Conservation (phyloP, 2,797 vertebrate genomes). For the Sebastes trivittatus region DNA sequence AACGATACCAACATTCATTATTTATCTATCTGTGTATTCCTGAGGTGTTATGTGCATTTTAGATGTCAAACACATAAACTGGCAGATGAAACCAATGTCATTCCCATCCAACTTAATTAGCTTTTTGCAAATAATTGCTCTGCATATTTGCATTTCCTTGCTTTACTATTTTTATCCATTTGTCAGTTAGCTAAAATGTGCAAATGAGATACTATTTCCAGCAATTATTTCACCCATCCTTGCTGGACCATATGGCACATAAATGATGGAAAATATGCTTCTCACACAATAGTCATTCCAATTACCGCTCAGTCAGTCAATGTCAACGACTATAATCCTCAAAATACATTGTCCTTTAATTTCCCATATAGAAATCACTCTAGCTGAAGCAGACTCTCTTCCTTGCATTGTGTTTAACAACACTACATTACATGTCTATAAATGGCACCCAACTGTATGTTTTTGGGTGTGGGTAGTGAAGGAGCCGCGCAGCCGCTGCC, state of each 20-base stretch:
- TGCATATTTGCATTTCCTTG: conserved; percentile 52
- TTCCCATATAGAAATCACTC: neutral
- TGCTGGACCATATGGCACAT: conserved; percentile 54
- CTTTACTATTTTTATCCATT: conserved; percentile 64
- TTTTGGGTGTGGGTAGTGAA: conserved; percentile 40
- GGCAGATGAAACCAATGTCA: conserved; percentile 46
- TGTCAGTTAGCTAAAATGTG: conserved; percentile 63
- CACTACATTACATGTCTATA: conserved; percentile 32
- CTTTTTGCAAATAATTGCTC: conserved; percentile 53
- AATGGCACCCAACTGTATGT: conserved; percentile 33
- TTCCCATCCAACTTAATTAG: conserved; percentile 62
- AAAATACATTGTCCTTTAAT: conserved; percentile 42
- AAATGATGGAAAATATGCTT: conserved; percentile 47
- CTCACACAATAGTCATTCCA: conserved; percentile 47
- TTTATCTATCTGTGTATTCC: conserved; percentile 53
- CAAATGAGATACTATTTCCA: conserved; percentile 68
- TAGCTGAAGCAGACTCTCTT: neutral
- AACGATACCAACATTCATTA: conserved; percentile 34
- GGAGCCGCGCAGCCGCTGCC: conserved; percentile 40
- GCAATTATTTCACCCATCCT: conserved; percentile 56
- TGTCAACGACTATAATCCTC: conserved; percentile 39
- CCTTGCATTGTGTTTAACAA: conserved; percentile 26
- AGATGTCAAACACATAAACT: conserved; percentile 43
- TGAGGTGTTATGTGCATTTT: conserved; percentile 54
- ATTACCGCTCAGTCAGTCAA: conserved; percentile 55